Evolutionary conservation across 1,140 invertebrate genomes (phyloP).

Genomic region (Anastrepha obliqua): DNA sequence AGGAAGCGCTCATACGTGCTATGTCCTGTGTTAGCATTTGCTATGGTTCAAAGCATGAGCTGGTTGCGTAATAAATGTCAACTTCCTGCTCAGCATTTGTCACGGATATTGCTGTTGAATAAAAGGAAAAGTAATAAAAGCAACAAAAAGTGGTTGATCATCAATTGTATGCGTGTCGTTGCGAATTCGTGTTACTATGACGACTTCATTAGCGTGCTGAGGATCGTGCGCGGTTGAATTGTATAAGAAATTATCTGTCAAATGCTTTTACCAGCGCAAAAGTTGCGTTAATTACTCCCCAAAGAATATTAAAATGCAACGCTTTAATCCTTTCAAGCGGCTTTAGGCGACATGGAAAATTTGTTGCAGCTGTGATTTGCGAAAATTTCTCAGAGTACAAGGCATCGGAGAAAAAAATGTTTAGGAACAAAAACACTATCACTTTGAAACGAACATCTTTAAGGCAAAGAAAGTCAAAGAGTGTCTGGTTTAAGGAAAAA

Average conservation of each 20-base stretch:
- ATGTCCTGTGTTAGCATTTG: neutral
- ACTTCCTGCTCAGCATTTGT: constrained; percentile 73
- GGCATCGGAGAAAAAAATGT: no score
- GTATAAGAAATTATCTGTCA: neutral
- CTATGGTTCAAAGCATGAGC: constrained; percentile 56
- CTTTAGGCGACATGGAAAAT: neutral
- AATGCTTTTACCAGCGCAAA: neutral
- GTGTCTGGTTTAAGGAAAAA: no score
- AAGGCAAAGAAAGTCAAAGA: no score
- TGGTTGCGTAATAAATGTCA: constrained; percentile 71
- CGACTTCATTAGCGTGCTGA: constrained; percentile 53
- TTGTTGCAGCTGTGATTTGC: neutral
- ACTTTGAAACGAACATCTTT: no score
- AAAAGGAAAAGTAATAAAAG: neutral
- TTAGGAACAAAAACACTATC: no score
- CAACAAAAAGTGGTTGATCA: constrained; percentile 16
- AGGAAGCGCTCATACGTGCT: neutral
- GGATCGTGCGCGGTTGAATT: neutral
- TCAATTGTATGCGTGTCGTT: neutral
- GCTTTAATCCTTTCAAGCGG: constrained; percentile 20
- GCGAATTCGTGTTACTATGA: neutral
- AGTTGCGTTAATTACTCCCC: constrained; percentile 9
- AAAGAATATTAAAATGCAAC: neutral
- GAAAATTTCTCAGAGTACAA: no score
- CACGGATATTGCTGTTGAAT: constrained; percentile 60